Evolutionary conservation across 2,797 vertebrate genomes (phyloP).

Genomic region (Anguilla obscura): DNA sequence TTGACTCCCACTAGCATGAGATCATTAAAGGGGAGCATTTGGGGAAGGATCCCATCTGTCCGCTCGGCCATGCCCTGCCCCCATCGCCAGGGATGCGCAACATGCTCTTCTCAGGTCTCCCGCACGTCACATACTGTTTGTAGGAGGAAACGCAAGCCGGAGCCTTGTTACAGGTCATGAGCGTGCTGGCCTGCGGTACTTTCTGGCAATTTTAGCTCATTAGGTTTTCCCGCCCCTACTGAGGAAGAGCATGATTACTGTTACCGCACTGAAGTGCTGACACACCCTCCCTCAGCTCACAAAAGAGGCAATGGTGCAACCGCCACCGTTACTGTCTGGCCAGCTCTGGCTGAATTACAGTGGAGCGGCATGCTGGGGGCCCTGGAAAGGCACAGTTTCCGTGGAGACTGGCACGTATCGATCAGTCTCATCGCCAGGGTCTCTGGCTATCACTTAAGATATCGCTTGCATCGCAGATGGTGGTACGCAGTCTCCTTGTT

Average conservation of each 20-base stretch:
- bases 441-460: slow-evolving; percentile 38
- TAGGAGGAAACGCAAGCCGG: background rate
- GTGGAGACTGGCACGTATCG: slow-evolving; percentile 19
- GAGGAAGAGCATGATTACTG: background rate
- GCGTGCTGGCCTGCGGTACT: background rate
- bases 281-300: background rate
- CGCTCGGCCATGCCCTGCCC: background rate
- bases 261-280: background rate
- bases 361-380: background rate
- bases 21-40: slow-evolving; percentile 9
- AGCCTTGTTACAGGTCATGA: background rate
- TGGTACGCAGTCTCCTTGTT: background rate
- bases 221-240: background rate
- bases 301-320: background rate
- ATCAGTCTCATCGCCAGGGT: background rate
- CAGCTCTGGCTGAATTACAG: background rate
- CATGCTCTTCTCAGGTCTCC: background rate
- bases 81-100: background rate
- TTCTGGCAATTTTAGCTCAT: background rate
- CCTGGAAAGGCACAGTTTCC: background rate
- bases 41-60: slow-evolving; percentile 15
- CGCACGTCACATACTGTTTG: background rate
- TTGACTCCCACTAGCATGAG: background rate
- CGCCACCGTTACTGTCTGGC: background rate
- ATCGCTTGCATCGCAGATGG: background rate